These are phyloP conservation scores for Chloropsis hardwickii DNA, from an alignment of 2,113 vertebrate genomes.

Conservation along the genomic window DNA sequence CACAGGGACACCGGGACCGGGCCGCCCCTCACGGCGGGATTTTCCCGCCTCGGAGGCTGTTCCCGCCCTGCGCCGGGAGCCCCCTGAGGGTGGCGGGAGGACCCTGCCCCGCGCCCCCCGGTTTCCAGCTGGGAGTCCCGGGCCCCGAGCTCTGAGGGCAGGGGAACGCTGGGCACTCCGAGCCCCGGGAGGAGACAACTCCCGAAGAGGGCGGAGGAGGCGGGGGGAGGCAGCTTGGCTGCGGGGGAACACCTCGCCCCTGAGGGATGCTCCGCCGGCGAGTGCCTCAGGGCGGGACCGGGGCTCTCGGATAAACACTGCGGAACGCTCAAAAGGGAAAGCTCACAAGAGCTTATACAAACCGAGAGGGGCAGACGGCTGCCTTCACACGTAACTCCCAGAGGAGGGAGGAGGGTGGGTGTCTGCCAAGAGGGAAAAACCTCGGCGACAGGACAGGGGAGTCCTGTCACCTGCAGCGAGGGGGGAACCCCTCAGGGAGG, in stretches of 20 bases:
- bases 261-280: background rate
- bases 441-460: too few species aligned
- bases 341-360: background rate
- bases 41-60: background rate
- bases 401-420: background rate
- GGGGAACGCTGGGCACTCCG: accelerated
- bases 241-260: accelerated
- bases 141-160: background rate
- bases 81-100: accelerated
- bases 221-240: background rate
- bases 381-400: background rate
- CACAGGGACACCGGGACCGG: background rate
- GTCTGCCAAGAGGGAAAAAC: accelerated
- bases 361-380: background rate
- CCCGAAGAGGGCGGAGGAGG: background rate
- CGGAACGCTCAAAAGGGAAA: background rate
- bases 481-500: background rate
- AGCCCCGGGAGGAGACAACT: background rate
- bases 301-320: background rate
- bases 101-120: accelerated
- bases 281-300: background rate
- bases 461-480: background rate
- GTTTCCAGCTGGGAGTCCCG: accelerated
- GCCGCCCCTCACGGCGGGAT: background rate
- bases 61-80: background rate